phyloP scores from a whole-genome alignment of 2,888 invertebrate genomes.

The Parnassius apollo region DNA sequence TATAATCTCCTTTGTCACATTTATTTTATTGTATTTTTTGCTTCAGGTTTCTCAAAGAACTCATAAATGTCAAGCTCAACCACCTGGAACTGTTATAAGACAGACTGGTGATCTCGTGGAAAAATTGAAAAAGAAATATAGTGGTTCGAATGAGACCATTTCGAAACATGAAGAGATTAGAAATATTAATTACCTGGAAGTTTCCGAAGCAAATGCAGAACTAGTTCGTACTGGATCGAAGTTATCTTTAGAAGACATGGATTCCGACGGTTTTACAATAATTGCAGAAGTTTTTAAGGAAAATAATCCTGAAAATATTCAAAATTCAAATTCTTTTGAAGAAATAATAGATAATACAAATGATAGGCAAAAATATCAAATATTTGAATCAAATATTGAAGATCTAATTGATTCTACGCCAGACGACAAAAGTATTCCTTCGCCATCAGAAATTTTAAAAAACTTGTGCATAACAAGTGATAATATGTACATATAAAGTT shows the following conservation, averaged over 20 bases:
- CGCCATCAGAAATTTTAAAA: constrained; percentile 84
- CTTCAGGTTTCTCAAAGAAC: constrained; percentile 89
- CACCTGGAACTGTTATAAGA: constrained; percentile 79
- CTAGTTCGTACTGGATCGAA: constrained; percentile 69
- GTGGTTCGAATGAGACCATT: constrained; percentile 33
- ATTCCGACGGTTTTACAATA: constrained; percentile 66
- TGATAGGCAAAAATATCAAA: constrained; percentile 44
- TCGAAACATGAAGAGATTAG: constrained; percentile 26
- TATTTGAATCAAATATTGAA: constrained; percentile 41
- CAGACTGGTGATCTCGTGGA: constrained; percentile 73
- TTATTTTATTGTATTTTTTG: constrained; percentile 8
- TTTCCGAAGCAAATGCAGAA: constrained; percentile 69
- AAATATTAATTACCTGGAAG: constrained; percentile 45
- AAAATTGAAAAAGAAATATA: constrained; percentile 69
- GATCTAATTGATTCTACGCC: constrained; percentile 30
- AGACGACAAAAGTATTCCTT: constrained; percentile 40
- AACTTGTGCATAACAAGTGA: constrained; percentile 82
- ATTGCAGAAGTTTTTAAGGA: constrained; percentile 52
- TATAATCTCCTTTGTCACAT: neutral
- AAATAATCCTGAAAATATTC: constrained; percentile 31
- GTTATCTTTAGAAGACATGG: constrained; percentile 73
- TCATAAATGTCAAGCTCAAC: constrained; percentile 87
- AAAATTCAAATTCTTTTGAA: constrained; percentile 8
- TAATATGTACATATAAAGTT: constrained; percentile 37
- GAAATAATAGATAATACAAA: constrained; percentile 23